Evolutionary conservation across 2,888 invertebrate genomes (phyloP), one percentile per base, ranked within the genome.

Genomic region (Lepeophtheirus nordmannii): DNA sequence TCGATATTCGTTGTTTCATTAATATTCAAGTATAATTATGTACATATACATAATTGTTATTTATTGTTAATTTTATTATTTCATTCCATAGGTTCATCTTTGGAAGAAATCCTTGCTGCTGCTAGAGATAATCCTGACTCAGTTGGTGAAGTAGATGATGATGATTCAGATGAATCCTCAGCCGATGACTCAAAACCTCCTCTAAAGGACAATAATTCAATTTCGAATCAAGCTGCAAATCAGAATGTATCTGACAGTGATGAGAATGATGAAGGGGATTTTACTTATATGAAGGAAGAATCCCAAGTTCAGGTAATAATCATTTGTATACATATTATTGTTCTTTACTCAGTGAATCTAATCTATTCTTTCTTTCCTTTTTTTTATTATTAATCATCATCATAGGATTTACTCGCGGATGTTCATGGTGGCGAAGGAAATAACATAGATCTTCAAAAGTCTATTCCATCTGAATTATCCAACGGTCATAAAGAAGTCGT

Each of bases 111-210:
- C 23, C 56, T 63, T 22, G 63, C 63, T 1, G 56, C 23, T 56
- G 63, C 63, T 14, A 41, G 63, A 17, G 63, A 63, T n/a, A 41
- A 63, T 20, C 63, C 63, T 1, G 63, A 46, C 38, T 63, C 63
- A 10, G 46, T 63, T 17, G 56, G 22, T 17, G 23, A 20, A 17
- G 63, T 20, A 23, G 60, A 37, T 23, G 22, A 46, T 23, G 63
- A 37, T 12, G 63, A 63, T 14, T 41, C 41, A n/a, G 63, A 37
- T 3, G 63, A 63, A 22, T 63, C 63, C 9, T 22, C 22, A 11
- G 23, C 22, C 7, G 63, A 63, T 22, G 53, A 46, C 53, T 17
- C 53, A 5, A 17, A 14, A 46, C n/a, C 53, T 46, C 53, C 53
- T 46, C 14, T 46, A 46, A 46, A 17, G 17, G n/a, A 17, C 53